Base-by-base conservation (phyloP, 1,140 invertebrate species). In the Mylabris phalerata region DNA sequence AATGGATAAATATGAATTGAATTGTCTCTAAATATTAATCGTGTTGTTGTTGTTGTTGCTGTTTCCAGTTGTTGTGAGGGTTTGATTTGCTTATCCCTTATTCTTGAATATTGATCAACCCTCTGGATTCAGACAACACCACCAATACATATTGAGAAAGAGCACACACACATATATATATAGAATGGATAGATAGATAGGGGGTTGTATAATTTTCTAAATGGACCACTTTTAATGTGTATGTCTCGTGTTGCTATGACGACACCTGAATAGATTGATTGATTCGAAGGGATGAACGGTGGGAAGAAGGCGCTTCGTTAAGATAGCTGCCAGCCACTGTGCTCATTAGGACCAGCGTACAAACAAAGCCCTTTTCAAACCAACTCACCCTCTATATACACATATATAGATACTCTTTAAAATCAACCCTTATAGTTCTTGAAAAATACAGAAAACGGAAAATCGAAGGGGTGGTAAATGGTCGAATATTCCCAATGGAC, bases 171-270 rank as follows among this genome's bases (percentile, higher is more conserved):
- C 32, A 32, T 32, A 1, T 7, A 32, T 32, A 32, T 4, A 32
- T 32, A 4, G 32, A 19, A 19, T 44, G 19, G 19, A 19, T 19
- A 19, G 19, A 19, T 19, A 19, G 19, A 19, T 19, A 19, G 32
- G 41, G 32, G 48, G 46, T 47, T 50, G 48, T 61, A 61, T 57
- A 61, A 61, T 61, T 61, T 61, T 57, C 60, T 52, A 61, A 61
- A 61, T 61, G 60, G 60, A 61, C 55, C 50, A 57, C 60, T 61
- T 61, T 61, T 61, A 61, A 61, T 61, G 60, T 57, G 55, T 55
- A 48, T 57, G 51, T 60, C 59, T 55, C 55, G 52, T 55, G 59
- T 61, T 57, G 55, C 60, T 50, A 61, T 61, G 60, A 61, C 60
- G 50, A 61, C 60, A 61, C 60, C 60, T 61, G 60, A 48, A 61